Evolutionary conservation across 2,797 vertebrate genomes (phyloP), one percentile per base, ranked within the genome.

Genomic region (Urosaurus nigricauda): DNA sequence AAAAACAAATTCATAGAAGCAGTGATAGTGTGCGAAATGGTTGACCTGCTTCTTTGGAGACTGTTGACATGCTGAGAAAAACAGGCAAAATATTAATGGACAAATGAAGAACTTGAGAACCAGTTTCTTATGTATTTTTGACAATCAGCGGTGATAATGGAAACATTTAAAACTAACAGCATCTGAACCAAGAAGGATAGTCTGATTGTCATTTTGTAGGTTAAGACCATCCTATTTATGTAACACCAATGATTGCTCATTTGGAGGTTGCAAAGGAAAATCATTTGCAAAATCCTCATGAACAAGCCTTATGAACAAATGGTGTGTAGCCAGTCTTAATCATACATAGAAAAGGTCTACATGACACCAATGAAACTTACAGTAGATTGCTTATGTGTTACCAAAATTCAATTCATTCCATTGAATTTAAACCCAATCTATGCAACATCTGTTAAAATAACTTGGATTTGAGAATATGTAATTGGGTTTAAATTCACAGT

Each of bases 81-180:
- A 71, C n/a, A 43, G 43, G 32, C 75, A 51, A 75, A 85, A 85
- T 85, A 85, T 77, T 77, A 47, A 77, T 77, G 9, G 37, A 17
- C 3, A 75, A 26, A 40, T 43, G n/a, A 21, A 68, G 3, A 68
- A 47, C 11, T 43, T 65, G 65, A 68, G 24, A 40, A 24, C 63
- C 58, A 63, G 56, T 65, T 65, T 65, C 56, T 78, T 17, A 86
- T 47, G 74, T 78, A 5, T 78, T 86, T 47, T 51, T 78, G 29
- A 16, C 43, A 63, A 26, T 77, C 24, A 37, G 8, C 71, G 43
- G 56, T 43, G 35, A 63, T 43, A 78, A 78, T n/a, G 24, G 17
- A 86, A 21, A 63, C 40, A 14, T 78, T 58, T 35, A 86, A 77
- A 77, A 63, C 35, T 75, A 63, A 21, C 37, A 71, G 29, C 4